Conservation (phyloP, 2,797 vertebrate species). For the Onychomys torridus region DNA sequence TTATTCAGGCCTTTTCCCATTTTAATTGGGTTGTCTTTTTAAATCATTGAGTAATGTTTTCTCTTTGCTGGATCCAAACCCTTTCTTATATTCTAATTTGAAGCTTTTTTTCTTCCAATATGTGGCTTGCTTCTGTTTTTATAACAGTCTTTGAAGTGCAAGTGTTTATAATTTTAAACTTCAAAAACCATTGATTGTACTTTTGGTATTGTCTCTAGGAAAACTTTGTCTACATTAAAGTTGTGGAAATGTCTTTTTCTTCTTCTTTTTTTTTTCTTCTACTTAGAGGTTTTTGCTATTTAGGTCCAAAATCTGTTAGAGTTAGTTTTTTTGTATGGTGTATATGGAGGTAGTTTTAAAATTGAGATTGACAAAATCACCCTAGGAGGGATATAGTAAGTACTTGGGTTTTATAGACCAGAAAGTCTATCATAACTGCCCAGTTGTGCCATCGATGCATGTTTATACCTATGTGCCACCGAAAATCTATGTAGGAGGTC, state of each 20-base stretch:
- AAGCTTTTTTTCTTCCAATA: neutral
- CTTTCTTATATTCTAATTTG: slow-evolving; percentile 41
- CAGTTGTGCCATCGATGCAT: neutral
- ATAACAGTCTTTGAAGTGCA: neutral
- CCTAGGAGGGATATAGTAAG: neutral
- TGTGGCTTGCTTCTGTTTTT: slow-evolving; percentile 45
- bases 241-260: neutral
- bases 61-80: neutral
- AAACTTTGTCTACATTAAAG: neutral
- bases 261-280: neutral
- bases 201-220: slow-evolving; percentile 2
- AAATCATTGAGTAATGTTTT: slow-evolving; percentile 13
- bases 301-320: neutral
- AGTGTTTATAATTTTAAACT: slow-evolving; percentile 33
- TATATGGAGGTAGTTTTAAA: neutral
- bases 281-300: neutral
- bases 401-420: neutral
- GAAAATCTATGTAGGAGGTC: neutral
- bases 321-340: neutral
- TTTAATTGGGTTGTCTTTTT: slow-evolving; percentile 48
- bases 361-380: neutral
- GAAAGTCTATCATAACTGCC: neutral
- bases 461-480: neutral
- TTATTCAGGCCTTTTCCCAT: neutral
- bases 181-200: neutral